Conservation (phyloP, 2,113 vertebrate genomes). For the human region DNA sequence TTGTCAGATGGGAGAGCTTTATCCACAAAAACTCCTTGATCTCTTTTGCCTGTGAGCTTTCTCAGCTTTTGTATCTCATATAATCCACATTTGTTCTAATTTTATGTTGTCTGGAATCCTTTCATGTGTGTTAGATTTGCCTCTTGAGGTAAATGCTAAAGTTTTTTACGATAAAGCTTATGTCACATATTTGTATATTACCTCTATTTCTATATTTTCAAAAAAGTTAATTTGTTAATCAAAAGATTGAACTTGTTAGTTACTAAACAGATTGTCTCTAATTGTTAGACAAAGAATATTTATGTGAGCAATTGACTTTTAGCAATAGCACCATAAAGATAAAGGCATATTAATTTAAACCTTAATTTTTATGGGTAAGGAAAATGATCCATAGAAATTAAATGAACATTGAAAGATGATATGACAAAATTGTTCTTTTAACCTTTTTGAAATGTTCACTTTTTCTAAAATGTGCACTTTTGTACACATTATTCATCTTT, state of each 20-base stretch:
- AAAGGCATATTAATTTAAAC: not conserved
- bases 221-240: not conserved
- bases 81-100: not conserved
- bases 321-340: not conserved
- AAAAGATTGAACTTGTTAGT: not conserved
- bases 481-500: not conserved
- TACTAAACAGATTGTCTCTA: not conserved
- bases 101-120: constrained; percentile 1
- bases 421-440: not conserved
- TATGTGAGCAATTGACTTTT: not conserved
- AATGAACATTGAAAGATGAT: not conserved
- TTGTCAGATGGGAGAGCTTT: not conserved
- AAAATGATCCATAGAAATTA: constrained; percentile 15
- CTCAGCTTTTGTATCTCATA: not conserved
- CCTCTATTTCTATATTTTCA: not conserved
- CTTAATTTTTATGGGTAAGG: constrained; percentile 13
- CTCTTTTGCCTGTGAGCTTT: not conserved
- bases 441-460: not conserved
- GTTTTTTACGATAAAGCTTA: not conserved
- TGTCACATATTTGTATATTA: not conserved
- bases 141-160: not conserved
- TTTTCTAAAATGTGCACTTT: not conserved
- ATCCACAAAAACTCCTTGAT: not conserved
- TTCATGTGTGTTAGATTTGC: not conserved
- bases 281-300: constrained; percentile 29